phyloP scores from a whole-genome alignment of 53 echinoderm and acorn worm species.

The Paracentrotus lividus region DNA sequence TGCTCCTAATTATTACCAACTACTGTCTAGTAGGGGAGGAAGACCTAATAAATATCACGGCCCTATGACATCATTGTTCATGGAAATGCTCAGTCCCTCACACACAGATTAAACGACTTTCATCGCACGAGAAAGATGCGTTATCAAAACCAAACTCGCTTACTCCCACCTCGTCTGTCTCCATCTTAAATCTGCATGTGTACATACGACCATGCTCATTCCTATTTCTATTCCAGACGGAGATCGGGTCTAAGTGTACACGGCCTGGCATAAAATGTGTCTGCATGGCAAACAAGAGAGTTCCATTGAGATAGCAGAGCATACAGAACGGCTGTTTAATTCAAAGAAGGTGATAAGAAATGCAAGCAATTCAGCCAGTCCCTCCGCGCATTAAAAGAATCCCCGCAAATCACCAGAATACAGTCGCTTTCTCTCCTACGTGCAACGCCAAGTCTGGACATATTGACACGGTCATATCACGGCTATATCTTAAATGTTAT shows the following conservation, averaged over 20 bases:
- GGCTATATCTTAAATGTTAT: constrained; percentile 64
- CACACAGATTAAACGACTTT: constrained; percentile 17
- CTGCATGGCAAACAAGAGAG: constrained; percentile 20
- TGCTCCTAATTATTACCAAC: neutral
- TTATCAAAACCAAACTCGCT: neutral
- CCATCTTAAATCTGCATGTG: constrained; percentile 22
- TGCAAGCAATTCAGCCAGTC: constrained; percentile 40
- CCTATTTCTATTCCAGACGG: constrained; percentile 12
- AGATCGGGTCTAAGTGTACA: constrained; percentile 39
- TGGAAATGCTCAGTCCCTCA: constrained; percentile 16
- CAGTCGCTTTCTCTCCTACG: neutral
- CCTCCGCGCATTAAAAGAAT: constrained; percentile 24
- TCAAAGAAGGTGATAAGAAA: constrained; percentile 55
- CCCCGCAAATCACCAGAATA: neutral
- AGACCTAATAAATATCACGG: constrained; percentile 54
- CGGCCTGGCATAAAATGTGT: constrained; percentile 21
- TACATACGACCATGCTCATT: constrained; percentile 29
- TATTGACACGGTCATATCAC: constrained; percentile 63
- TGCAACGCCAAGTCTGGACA: constrained; percentile 11
- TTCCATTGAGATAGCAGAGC: constrained; percentile 33
- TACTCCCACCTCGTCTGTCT: neutral
- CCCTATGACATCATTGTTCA: constrained; percentile 39
- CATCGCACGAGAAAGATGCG: neutral
- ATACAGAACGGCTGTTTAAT: constrained; percentile 53
- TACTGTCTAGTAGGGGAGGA: neutral